Conservation (phyloP, 2,888 invertebrate genomes). For the Acanthopleura granulata region DNA sequence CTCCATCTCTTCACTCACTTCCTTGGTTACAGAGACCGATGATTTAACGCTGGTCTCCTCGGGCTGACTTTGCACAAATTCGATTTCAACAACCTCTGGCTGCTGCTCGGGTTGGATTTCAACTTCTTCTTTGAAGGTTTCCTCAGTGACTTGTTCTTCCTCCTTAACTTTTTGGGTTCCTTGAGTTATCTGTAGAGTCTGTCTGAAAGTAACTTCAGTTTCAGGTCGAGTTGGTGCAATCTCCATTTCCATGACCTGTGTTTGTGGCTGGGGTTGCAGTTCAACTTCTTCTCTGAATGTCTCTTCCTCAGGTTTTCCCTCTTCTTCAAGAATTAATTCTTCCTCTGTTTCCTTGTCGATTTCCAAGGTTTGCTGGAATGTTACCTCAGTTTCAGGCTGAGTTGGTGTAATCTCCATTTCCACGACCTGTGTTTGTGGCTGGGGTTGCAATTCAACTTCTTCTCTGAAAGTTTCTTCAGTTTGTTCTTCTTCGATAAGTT, state of each 20-base stretch:
- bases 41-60: slow-evolving; percentile 33
- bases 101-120: slow-evolving; percentile 23
- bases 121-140: slow-evolving; percentile 20
- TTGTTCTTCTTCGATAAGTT: slow-evolving; percentile 31
- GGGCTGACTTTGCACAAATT: slow-evolving; percentile 25
- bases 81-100: slow-evolving; percentile 26
- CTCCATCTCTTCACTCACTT: slow-evolving; percentile 26
- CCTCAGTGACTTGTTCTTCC: slow-evolving; percentile 27
- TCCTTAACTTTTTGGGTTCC: slow-evolving; percentile 28
- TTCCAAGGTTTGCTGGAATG: slow-evolving; percentile 19
- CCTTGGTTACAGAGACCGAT: background rate
- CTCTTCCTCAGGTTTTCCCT: too few relatives aligned
- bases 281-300: slow-evolving; percentile 28
- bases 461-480: slow-evolving; percentile 34
- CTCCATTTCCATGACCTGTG: slow-evolving; percentile 23
- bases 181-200: slow-evolving; percentile 17
- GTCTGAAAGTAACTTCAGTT: slow-evolving; percentile 19
- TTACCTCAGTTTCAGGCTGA: slow-evolving; percentile 18
- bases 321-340: too few relatives aligned
- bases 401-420: slow-evolving; percentile 20
- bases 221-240: slow-evolving; percentile 16
- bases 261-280: slow-evolving; percentile 24
- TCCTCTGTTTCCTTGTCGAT: slow-evolving; percentile 15
- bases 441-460: slow-evolving; percentile 17
- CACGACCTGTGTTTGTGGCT: slow-evolving; percentile 26